Base-by-base conservation (phyloP, 2,888 invertebrate genomes). In the Thelaira solivaga region DNA sequence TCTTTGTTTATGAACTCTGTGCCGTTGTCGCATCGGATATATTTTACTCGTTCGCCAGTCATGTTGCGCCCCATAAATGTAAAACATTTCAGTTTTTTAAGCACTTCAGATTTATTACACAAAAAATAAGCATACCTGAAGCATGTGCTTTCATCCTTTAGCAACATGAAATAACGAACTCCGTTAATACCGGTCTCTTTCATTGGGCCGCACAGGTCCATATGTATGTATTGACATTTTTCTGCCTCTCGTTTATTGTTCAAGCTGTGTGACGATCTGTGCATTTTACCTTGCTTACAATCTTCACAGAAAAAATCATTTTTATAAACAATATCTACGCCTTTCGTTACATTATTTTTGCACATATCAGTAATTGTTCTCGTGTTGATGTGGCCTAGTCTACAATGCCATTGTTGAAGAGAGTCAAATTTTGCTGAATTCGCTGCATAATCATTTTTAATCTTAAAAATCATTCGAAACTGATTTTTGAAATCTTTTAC, bases 61-160 rank as follows among this genome's bases (percentile, higher is more conserved):
- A 72, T 59, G 49, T 76, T 71, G 47, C 69, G 20, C 8, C 64
- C 64, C 39, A 64, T 20, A 53, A 13, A 20, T 36, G 65, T 51
- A 53, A 72, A 73, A 22, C 20, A 55, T 31, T 62, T 73, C 16
- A 55, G 31, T 45, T 49, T 43, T 55, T 67, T n/a, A 43, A 7
- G 6, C 20, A 57, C 53, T 55, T 77, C 71, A 53, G 57, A 26
- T 65, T 61, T 73, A 47, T 64, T 69, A 47, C 4, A 53, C 47
- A 57, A 61, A 47, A 68, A 71, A 16, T 68, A 75, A 72, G 64
- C 49, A 36, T 45, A 41, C 67, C 67, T 78, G 67, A 77, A 72
- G 18, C 26, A 18, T 68, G 72, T 68, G 67, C 68, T 73, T 68
- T 80, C 81, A 62, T 81, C 76, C 64, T 79, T 79, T 29, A 80